phyloP scores from a whole-genome alignment of 2,797 vertebrate genomes.

The Molossus alvarezi region DNA sequence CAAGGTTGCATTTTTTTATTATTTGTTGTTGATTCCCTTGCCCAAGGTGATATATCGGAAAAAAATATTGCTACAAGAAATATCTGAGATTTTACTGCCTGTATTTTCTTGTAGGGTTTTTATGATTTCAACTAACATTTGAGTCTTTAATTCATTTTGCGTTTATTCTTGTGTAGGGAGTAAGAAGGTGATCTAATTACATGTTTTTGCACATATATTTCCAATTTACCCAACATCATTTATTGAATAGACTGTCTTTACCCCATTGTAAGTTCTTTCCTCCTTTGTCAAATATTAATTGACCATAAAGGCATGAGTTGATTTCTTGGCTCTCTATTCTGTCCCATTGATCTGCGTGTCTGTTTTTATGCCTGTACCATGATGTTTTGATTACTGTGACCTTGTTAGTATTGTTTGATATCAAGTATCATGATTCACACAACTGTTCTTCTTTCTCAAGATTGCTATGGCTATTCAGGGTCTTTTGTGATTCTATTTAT shows the following conservation, averaged over 20 bases:
- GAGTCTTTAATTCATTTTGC: background rate
- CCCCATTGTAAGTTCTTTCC: background rate
- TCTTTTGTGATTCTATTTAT: background rate
- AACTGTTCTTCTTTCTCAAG: background rate
- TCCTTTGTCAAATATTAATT: background rate
- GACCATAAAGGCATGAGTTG: background rate
- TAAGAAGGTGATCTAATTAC: background rate
- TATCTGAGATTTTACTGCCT: background rate
- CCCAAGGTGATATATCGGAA: background rate
- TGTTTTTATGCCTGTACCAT: background rate
- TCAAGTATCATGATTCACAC: background rate
- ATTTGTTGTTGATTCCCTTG: background rate
- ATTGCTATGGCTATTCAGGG: background rate
- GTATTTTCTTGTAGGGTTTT: background rate
- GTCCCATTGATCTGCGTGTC: background rate
- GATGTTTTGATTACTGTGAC: background rate
- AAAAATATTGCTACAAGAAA: background rate
- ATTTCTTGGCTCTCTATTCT: background rate
- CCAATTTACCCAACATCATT: background rate
- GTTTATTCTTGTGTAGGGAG: background rate
- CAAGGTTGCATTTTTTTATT: background rate
- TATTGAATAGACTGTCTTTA: background rate
- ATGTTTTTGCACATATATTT: background rate
- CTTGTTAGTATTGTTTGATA: background rate
- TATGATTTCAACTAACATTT: background rate